phyloP scores from a whole-genome alignment of 2,797 vertebrate genomes.

The Epinephelus malabaricus region DNA sequence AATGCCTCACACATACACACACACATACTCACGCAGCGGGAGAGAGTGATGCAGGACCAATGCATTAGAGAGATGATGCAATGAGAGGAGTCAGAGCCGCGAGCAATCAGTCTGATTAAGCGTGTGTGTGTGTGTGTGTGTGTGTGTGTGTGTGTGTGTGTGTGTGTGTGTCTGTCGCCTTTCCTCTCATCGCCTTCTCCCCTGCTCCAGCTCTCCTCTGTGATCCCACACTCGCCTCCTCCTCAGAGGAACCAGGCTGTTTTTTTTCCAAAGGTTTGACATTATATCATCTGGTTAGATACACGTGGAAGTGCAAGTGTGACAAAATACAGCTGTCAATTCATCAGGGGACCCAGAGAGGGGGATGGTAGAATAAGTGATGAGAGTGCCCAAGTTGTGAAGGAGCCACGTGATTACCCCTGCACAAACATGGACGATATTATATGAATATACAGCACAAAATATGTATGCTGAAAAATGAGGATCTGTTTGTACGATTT shows the following conservation, averaged over 20 bases:
- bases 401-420: not conserved
- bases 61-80: slow-evolving; percentile 85
- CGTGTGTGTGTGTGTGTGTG: slow-evolving; percentile 43
- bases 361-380: slow-evolving; percentile 1
- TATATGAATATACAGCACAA: not conserved
- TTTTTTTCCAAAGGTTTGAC: slow-evolving; percentile 58
- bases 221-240: slow-evolving; percentile 43
- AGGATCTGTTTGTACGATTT: not conserved
- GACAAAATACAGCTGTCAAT: slow-evolving; percentile 45
- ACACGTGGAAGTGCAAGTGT: slow-evolving; percentile 29
- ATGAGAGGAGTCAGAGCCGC: slow-evolving; percentile 77
- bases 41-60: slow-evolving; percentile 65
- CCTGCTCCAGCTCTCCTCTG: slow-evolving; percentile 24
- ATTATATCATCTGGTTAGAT: slow-evolving; percentile 57
- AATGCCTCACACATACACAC: slow-evolving; percentile 13
- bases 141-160: slow-evolving; percentile 44
- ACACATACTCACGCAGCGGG: slow-evolving; percentile 27
- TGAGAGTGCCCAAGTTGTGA: slow-evolving; percentile 5
- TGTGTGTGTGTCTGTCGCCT: slow-evolving; percentile 33
- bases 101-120: slow-evolving; percentile 83
- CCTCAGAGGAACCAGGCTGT: slow-evolving; percentile 62
- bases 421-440: not conserved
- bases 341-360: slow-evolving; percentile 8
- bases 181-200: slow-evolving; percentile 43
- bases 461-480: not conserved